Evolutionary conservation across 2,888 invertebrate genomes (phyloP).

Genomic region (Cylindroiulus punctatus): DNA sequence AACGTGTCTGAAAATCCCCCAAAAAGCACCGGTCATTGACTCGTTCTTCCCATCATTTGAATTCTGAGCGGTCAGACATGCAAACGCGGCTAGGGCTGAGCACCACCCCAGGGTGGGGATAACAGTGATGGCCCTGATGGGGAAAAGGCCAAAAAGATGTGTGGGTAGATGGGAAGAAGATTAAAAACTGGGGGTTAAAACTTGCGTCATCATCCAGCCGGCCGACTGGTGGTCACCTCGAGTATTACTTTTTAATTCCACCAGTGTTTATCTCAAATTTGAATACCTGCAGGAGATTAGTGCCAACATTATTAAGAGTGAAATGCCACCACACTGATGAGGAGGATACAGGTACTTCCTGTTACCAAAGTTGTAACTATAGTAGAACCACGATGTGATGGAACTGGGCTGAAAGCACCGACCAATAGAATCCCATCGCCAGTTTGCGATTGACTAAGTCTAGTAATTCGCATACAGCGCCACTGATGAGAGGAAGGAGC

Average conservation of each 20-base stretch:
- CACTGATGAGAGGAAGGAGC: too few species aligned
- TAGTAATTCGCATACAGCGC: too few species aligned
- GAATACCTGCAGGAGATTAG: background rate
- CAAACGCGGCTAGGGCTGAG: background rate
- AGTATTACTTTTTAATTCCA: background rate
- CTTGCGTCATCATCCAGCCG: background rate
- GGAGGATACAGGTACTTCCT: background rate
- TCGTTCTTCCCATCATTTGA: background rate
- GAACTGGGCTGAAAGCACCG: too few species aligned
- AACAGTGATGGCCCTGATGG: background rate
- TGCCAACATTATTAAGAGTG: background rate
- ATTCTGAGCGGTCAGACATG: conserved; percentile 8
- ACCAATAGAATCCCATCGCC: too few species aligned
- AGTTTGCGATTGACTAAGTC: too few species aligned
- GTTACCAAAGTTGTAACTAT: too few species aligned
- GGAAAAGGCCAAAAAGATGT: background rate
- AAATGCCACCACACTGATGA: background rate
- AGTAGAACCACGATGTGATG: too few species aligned
- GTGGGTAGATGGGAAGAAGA: background rate
- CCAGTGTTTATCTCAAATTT: background rate
- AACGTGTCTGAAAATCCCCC: conserved; percentile 15
- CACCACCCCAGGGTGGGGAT: background rate
- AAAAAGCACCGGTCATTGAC: conserved; percentile 21
- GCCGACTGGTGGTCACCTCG: background rate
- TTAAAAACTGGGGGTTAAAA: background rate